A percentile compares a stretch with the other conserved stretches of the same genome.
These are phyloP conservation scores for Xestia ashworthii DNA, from an alignment of 2,888 invertebrate species.

Conservation along the genomic window DNA sequence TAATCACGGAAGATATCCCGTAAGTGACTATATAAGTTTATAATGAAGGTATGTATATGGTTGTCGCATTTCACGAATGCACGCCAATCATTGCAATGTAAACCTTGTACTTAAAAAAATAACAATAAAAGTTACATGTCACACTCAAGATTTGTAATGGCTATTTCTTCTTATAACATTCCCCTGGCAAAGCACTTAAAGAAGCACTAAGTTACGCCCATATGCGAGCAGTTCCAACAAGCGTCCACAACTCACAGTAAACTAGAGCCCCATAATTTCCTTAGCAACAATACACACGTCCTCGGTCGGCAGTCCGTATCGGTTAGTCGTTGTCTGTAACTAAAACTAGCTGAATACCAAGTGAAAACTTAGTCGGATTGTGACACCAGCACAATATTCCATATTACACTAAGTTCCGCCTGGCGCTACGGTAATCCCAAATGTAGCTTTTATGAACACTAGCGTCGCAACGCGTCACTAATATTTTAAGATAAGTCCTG, in stretches of 20 bases:
- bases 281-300: constrained; percentile 55
- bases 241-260: constrained; percentile 39
- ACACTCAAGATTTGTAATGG: background rate
- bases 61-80: background rate
- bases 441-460: constrained; percentile 70
- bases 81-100: background rate
- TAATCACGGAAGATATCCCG: too few species aligned
- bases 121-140: background rate
- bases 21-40: too few species aligned
- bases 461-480: constrained; percentile 62
- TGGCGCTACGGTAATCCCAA: constrained; percentile 69
- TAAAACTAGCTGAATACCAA: constrained; percentile 71
- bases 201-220: constrained; percentile 11
- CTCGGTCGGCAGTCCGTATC: constrained; percentile 59
- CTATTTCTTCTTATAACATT: background rate
- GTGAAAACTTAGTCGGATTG: constrained; percentile 65
- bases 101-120: background rate
- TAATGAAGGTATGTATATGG: background rate
- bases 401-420: constrained; percentile 65
- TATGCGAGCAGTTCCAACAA: constrained; percentile 22
- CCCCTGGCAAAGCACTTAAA: constrained; percentile 12
- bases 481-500: constrained; percentile 64
- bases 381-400: constrained; percentile 72
- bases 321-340: constrained; percentile 65
- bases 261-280: constrained; percentile 44